These are phyloP conservation scores for Linnaemya vulpina DNA, from an alignment of 2,888 invertebrate genomes.

Conservation along the genomic window DNA sequence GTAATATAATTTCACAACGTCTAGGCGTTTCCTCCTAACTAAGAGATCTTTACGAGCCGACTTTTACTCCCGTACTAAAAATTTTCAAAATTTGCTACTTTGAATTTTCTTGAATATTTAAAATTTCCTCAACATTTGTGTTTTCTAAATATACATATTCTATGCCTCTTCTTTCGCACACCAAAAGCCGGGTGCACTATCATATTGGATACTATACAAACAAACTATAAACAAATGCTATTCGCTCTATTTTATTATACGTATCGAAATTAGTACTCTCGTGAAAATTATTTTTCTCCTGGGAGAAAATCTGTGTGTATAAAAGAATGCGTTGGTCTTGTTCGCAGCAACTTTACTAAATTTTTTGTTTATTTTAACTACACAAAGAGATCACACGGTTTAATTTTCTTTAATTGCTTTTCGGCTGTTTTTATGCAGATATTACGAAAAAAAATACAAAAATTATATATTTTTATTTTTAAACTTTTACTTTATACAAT, in stretches of 20 bases:
- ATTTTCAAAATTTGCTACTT: slow-evolving; percentile 50
- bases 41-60: slow-evolving; percentile 60
- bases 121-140: slow-evolving; percentile 38
- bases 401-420: too few species aligned
- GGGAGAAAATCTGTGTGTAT: background rate
- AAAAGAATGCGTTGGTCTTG: slow-evolving; percentile 46
- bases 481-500: too few species aligned
- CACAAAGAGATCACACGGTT: too few species aligned
- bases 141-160: slow-evolving; percentile 29
- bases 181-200: slow-evolving; percentile 68
- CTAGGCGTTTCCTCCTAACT: slow-evolving; percentile 37
- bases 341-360: slow-evolving; percentile 27
- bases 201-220: slow-evolving; percentile 25
- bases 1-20: slow-evolving; percentile 16
- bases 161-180: slow-evolving; percentile 2
- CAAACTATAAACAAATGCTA: slow-evolving; percentile 5
- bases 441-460: too few species aligned
- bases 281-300: background rate
- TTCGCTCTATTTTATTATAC: background rate
- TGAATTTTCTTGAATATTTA: slow-evolving; percentile 40
- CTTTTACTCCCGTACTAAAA: slow-evolving; percentile 63
- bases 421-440: too few species aligned
- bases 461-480: too few species aligned
- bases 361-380: too few species aligned
- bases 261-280: background rate